Evolutionary conservation across 92 coral and sea anemone genomes (phyloP).

Genomic region (Palythoa caribaeorum): DNA sequence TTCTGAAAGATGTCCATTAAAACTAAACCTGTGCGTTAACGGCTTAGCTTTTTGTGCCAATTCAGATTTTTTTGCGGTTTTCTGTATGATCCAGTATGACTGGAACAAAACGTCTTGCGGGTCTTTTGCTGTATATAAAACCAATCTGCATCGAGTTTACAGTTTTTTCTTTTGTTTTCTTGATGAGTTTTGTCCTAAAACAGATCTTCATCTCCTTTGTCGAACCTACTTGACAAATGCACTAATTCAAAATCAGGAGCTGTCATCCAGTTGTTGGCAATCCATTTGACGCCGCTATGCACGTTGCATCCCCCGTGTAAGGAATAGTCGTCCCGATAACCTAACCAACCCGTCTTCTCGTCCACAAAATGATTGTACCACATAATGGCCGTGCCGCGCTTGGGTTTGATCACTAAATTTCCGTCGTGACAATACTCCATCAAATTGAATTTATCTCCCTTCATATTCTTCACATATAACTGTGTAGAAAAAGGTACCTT

Average conservation of each 20-base stretch:
- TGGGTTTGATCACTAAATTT: slow-evolving; percentile 70
- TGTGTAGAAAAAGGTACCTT: background rate
- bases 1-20: too few species aligned
- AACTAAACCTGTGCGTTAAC: too few species aligned
- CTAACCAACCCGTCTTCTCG: slow-evolving; percentile 85
- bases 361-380: slow-evolving; percentile 94
- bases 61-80: too few species aligned
- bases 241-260: slow-evolving; percentile 75
- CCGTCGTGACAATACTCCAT: slow-evolving; percentile 82
- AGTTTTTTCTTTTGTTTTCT: background rate
- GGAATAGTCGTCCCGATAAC: slow-evolving; percentile 81
- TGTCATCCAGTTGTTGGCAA: slow-evolving; percentile 89
- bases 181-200: background rate
- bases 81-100: too few species aligned
- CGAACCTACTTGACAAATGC: slow-evolving; percentile 69
- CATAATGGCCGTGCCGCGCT: slow-evolving; percentile 82
- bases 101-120: too few species aligned
- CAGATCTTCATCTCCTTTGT: slow-evolving; percentile 26
- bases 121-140: too few species aligned
- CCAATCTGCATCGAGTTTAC: background rate
- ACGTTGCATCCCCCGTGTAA: slow-evolving; percentile 92
- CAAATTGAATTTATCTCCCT: slow-evolving; percentile 79
- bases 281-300: slow-evolving; percentile 78
- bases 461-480: slow-evolving; percentile 62
- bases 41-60: too few species aligned